A percentile compares a stretch with the other conserved stretches of the same genome.
Conservation (phyloP, 2,797 vertebrate genomes). For the Astyanax mexicanus region DNA sequence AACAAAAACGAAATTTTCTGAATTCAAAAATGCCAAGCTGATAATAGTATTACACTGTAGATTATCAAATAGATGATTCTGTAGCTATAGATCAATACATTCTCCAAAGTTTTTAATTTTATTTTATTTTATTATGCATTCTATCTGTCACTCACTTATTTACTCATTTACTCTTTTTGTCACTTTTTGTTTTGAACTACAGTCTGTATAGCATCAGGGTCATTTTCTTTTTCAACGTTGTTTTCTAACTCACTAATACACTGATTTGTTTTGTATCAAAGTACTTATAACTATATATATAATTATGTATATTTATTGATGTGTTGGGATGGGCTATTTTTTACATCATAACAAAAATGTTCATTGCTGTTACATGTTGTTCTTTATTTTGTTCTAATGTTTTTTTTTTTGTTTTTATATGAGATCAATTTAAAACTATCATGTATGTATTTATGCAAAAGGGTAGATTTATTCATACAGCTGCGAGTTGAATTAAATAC, state of each 20-base stretch:
- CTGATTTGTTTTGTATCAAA: constrained; percentile 71
- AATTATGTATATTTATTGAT: constrained; percentile 84
- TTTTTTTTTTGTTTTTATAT: constrained; percentile 76
- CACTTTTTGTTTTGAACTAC: constrained; percentile 17
- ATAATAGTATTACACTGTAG: constrained; percentile 52
- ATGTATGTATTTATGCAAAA: constrained; percentile 67
- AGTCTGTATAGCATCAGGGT: constrained; percentile 49
- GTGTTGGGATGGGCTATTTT: constrained; percentile 78
- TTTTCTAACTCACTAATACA: constrained; percentile 33
- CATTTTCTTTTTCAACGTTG: constrained; percentile 51
- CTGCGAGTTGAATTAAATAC: background rate
- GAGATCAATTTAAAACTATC: constrained; percentile 62
- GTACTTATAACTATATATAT: constrained; percentile 85
- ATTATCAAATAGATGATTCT: constrained; percentile 9
- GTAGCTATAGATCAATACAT: constrained; percentile 22
- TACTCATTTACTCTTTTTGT: constrained; percentile 18
- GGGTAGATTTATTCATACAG: constrained; percentile 52
- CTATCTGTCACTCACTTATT: constrained; percentile 19
- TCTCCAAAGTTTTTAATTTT: constrained; percentile 12
- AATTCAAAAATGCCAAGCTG: constrained; percentile 43
- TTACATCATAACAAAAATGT: constrained; percentile 65
- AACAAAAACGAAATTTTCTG: constrained; percentile 40
- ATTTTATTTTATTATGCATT: constrained; percentile 20
- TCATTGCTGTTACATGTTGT: constrained; percentile 66
- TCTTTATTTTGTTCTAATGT: constrained; percentile 69